phyloP scores from a whole-genome alignment of 2,888 invertebrate genomes.

The Nudaria mundana region DNA sequence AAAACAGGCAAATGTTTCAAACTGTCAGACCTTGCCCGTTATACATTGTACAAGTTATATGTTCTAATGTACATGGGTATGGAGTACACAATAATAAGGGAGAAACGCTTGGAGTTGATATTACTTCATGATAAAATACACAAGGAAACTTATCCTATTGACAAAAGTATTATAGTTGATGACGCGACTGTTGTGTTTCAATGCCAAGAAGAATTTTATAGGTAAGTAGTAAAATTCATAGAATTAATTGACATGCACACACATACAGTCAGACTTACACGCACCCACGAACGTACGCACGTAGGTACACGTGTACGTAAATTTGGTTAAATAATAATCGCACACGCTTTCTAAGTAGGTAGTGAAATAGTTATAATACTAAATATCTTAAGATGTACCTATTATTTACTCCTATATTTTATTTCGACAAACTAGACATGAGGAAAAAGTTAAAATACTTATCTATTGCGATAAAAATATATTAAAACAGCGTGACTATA shows the following conservation, averaged over 20 bases:
- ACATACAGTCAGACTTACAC: no score
- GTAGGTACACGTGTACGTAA: no score
- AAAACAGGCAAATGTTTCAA: constrained; percentile 61
- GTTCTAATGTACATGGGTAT: constrained; percentile 71
- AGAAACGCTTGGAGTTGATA: constrained; percentile 59
- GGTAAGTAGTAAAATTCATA: constrained; percentile 39
- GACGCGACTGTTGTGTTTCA: constrained; percentile 64
- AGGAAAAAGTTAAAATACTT: no score
- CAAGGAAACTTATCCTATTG: constrained; percentile 61
- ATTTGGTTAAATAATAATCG: no score
- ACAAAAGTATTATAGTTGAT: constrained; percentile 50
- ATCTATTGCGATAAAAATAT: no score
- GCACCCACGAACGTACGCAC: no score
- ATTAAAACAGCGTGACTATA: no score
- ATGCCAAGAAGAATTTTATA: constrained; percentile 56
- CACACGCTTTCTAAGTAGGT: no score
- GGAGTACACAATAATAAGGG: constrained; percentile 55
- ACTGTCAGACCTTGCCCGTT: constrained; percentile 49
- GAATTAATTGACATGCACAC: background rate
- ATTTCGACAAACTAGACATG: no score
- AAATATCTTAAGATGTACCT: no score
- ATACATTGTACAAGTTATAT: constrained; percentile 56
- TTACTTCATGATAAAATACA: constrained; percentile 57
- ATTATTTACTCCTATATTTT: no score
- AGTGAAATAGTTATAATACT: no score